Evolutionary conservation across 2,113 vertebrate species (phyloP), one percentile per base, ranked within the genome.

Genomic region (Nematolebias whitei): DNA sequence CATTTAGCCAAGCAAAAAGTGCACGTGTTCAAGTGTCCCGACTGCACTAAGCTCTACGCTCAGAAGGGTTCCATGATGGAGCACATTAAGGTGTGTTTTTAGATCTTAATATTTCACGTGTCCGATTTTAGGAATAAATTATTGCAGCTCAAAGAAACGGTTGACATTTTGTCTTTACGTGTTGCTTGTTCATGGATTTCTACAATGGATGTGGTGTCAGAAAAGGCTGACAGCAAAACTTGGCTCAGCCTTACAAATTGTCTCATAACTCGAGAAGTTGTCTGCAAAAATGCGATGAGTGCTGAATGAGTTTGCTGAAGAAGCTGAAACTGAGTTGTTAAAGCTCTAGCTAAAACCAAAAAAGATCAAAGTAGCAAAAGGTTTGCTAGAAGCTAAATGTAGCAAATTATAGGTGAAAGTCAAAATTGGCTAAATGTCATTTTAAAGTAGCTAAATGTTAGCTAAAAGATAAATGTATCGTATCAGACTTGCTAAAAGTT

Each of bases 41-140:
- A 96, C 81, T 99, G 96, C 90, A 96, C 95, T 2, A 94, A 98
- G 83, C 95, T 99, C 54, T 99, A 97, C 16, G 97, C 96, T 32
- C 96, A 98, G 87, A 98, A 97, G 68, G 92, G 92, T 41, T 97
- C 96, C 39, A 98, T 99, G 93, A 90, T 98, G 89, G 96, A 98
- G 69, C 97, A 99, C 54, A 93, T 98, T 35, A 98, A 97, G 95
- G 96, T 98, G 63, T 1, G 73, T 81, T 56, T 44, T 16, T 7
- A 19, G 8, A 45, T 4, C 11, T 14, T 16, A n/a, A 55, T 4
- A 23, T 1, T 13, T 49, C 32, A 5, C 47, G 13, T 22, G 5
- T 22, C 0, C 18, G 4, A 53, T 23, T 15, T 40, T 12, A 12
- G 22, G 43, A 1, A 20, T 1, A 2, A 29, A 29, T 29, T 29